Evolutionary conservation across 2,888 invertebrate genomes (phyloP).

Genomic region (Nudaria mundana): DNA sequence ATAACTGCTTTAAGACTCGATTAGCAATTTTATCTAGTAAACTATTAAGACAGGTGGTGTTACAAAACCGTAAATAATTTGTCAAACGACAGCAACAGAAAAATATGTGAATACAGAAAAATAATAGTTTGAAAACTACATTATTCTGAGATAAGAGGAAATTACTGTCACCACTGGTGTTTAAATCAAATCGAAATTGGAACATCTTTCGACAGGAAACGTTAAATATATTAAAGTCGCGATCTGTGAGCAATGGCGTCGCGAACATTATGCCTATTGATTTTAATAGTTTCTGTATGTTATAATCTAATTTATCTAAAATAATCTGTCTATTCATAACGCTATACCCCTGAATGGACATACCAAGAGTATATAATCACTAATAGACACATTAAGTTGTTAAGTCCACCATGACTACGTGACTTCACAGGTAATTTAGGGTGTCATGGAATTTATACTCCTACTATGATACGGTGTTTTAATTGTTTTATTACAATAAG

Average conservation of each 20-base stretch:
- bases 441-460: background rate
- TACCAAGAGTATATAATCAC: no score
- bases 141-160: constrained; percentile 65
- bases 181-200: constrained; percentile 79
- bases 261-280: constrained; percentile 46
- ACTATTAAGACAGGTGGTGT: constrained; percentile 24
- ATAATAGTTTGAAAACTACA: constrained; percentile 53
- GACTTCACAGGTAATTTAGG: background rate
- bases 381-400: background rate
- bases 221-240: constrained; percentile 69
- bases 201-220: constrained; percentile 75
- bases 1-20: no score
- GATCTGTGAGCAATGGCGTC: constrained; percentile 47
- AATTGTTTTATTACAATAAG: no score
- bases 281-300: constrained; percentile 35
- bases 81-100: constrained; percentile 43
- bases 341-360: no score
- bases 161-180: constrained; percentile 67
- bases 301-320: background rate
- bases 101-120: constrained; percentile 45
- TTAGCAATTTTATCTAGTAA: constrained; percentile 4
- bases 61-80: constrained; percentile 43
- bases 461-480: no score
- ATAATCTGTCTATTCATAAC: no score
- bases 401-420: background rate